Evolutionary conservation across 2,888 invertebrate genomes (phyloP).

Genomic region (Drosophila glabriapex): DNA sequence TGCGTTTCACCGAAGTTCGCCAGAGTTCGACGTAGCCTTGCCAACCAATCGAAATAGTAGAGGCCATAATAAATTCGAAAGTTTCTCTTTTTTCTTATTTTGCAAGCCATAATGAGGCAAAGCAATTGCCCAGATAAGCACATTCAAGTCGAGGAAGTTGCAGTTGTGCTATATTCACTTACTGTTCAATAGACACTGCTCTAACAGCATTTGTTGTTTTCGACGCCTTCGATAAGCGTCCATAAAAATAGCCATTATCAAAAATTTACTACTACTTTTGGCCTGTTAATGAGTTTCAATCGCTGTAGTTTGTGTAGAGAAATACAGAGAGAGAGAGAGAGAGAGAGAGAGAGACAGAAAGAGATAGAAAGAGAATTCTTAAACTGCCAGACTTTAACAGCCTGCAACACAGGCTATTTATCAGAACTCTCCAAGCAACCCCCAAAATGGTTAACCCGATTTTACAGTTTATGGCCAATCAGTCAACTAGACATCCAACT

Average conservation of each 20-base stretch:
- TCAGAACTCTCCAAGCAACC: slow-evolving; percentile 20
- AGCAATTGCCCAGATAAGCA: slow-evolving; percentile 44
- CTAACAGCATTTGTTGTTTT: slow-evolving; percentile 56
- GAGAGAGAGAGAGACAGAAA: background rate
- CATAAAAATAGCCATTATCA: slow-evolving; percentile 67
- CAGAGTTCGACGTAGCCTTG: slow-evolving; percentile 14
- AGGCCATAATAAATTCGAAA: slow-evolving; percentile 54
- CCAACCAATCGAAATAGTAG: slow-evolving; percentile 25
- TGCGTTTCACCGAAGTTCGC: slow-evolving; percentile 44
- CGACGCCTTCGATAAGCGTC: slow-evolving; percentile 59
- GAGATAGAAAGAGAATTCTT: background rate
- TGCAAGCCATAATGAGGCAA: slow-evolving; percentile 41
- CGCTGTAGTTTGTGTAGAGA: background rate
- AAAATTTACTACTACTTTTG: slow-evolving; percentile 49
- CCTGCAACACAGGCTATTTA: slow-evolving; percentile 35
- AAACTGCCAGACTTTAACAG: slow-evolving; percentile 2
- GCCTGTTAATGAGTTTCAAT: slow-evolving; percentile 59
- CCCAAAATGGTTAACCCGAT: slow-evolving; percentile 21
- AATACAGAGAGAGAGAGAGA: background rate
- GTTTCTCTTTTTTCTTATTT: slow-evolving; percentile 26
- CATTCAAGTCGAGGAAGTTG: slow-evolving; percentile 15
- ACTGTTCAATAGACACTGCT: slow-evolving; percentile 16
- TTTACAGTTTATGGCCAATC: slow-evolving; percentile 60
- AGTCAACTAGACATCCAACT: slow-evolving; percentile 54
- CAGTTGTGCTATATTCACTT: slow-evolving; percentile 22